phyloP scores from a whole-genome alignment of 2,797 vertebrate genomes.

The Glossophaga mutica region DNA sequence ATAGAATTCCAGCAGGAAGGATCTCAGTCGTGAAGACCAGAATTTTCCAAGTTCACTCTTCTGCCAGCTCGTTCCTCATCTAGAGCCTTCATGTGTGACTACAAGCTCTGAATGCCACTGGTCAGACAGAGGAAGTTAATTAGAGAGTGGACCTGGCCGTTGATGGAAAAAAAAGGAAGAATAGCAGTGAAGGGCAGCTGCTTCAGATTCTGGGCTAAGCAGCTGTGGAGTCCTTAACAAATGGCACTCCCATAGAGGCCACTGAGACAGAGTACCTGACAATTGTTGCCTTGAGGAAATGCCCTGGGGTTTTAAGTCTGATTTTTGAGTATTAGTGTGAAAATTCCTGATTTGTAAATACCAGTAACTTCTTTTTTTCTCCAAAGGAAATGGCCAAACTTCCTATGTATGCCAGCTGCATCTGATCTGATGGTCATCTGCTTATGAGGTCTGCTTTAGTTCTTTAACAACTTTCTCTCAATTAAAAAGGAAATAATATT shows the following conservation, averaged over 20 bases:
- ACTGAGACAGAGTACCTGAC: not conserved
- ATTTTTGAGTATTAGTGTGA: not conserved
- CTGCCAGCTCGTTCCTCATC: not conserved
- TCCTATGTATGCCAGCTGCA: too few relatives aligned
- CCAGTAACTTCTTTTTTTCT: not conserved
- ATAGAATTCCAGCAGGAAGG: not conserved
- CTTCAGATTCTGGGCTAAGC: not conserved
- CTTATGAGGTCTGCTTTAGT: not conserved
- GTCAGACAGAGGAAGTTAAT: not conserved
- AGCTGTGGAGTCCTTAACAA: not conserved
- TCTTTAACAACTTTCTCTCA: not conserved
- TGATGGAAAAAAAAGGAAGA: not conserved
- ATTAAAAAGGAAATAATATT: not conserved
- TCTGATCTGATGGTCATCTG: not conserved
- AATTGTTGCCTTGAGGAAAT: not conserved
- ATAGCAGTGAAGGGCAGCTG: fast-evolving
- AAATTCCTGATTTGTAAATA: not conserved
- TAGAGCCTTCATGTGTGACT: too few relatives aligned
- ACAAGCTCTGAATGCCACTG: too few relatives aligned
- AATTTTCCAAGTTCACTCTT: too few relatives aligned
- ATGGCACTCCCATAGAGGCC: fast-evolving
- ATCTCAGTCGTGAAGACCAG: too few relatives aligned
- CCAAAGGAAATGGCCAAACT: not conserved
- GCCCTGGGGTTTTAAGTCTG: not conserved
- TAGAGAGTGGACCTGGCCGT: not conserved